Evolutionary conservation across 2,113 vertebrate species (phyloP).

Genomic region (Syngnathus scovelli): DNA sequence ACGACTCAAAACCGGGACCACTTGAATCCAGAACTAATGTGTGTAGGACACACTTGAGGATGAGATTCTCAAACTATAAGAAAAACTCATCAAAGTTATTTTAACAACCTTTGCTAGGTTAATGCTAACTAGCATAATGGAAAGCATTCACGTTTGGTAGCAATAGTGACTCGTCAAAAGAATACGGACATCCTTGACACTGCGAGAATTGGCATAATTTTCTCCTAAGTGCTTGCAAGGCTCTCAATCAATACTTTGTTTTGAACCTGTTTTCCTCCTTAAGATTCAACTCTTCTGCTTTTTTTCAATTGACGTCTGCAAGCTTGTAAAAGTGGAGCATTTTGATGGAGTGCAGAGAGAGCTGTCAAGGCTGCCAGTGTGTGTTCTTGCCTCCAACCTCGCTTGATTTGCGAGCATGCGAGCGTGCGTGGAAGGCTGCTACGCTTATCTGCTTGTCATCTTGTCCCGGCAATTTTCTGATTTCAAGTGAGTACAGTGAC

Average conservation of each 20-base stretch:
- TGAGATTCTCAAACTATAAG: no score
- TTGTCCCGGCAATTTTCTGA: neutral
- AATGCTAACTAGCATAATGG: no score
- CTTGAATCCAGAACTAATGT: no score
- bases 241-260: slow-evolving; percentile 13
- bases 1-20: no score
- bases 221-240: neutral
- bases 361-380: slow-evolving; percentile 26
- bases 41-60: no score
- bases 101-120: no score
- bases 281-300: slow-evolving; percentile 21
- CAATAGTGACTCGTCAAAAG: no score
- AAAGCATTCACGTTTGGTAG: no score
- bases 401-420: slow-evolving; percentile 1
- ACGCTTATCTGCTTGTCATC: neutral
- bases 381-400: slow-evolving; percentile 38
- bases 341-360: slow-evolving; percentile 39
- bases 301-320: slow-evolving; percentile 10
- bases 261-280: neutral
- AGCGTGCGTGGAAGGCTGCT: neutral
- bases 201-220: no score
- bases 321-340: neutral
- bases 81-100: no score
- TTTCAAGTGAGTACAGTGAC: neutral
- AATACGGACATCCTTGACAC: no score